Evolutionary conservation across 2,888 invertebrate genomes (phyloP), one percentile per base, ranked within the genome.

Genomic region (Acleris laterana): DNA sequence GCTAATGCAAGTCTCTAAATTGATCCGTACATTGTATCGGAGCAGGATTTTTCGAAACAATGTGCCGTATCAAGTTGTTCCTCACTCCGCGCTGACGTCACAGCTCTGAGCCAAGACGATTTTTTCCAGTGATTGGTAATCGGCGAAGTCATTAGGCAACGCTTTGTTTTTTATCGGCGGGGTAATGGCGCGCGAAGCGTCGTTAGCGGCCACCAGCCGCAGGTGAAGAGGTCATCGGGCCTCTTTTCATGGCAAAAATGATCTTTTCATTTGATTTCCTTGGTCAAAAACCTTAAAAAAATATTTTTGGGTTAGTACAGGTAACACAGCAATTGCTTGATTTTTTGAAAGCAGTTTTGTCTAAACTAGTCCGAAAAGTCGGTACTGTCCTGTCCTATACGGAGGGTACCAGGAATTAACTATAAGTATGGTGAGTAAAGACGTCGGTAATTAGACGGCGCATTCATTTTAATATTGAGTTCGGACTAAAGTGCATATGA

Each of bases 61-160:
- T 11, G 5, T 62, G 64, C 62, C 65, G 67, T 67, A 61, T 68
- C 55, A 22, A 56, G 55, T 53, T 60, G 46, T 48, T 67, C 32
- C 44, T 52, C 19, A 20, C 53, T 62, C 52, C 38, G 1, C 17
- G 44, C 42, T 68, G 69, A 69, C 69, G 66, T 58, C 67, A 62
- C 56, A 61, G 62, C 62, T 50, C 60, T 48, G 61, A 63, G 52
- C 62, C 62, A 61, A 66, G 70, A 56, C 72, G 71, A 74, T 77
- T 81, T 81, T 79, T 80, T 73, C 76, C 70, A 70, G 73, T 76
- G 77, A 81, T 81, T 74, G 81, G 81, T 80, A 81, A 81, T 81
- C 80, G 81, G 73, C 70, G 62, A 75, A 73, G 76, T 79, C 80
- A 80, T 81, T 81, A 81, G 78, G 72, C 68, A 68, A 32, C 69